Evolutionary conservation across 2,888 invertebrate species (phyloP), one percentile per base, ranked within the genome.

Genomic region (Cryptophagus acutangulus): DNA sequence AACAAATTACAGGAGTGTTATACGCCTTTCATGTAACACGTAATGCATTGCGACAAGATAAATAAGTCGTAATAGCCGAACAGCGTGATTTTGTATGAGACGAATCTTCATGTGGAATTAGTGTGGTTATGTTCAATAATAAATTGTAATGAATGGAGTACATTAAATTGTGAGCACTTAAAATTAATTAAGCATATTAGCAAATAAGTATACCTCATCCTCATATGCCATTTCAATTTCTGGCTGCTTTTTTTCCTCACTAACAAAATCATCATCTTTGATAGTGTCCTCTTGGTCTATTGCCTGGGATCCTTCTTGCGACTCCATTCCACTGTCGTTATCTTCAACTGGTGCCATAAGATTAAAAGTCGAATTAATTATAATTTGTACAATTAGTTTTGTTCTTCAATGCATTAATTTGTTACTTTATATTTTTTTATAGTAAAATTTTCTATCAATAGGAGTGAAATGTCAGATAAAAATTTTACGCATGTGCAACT

Each of bases 281-380:
- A 37, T 35, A 28, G 35, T 36, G 13, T 48, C 48, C n/a, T n/a
- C 63, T 38, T 57, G 58, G 34, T 63, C 65, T 14, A 54, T 45
- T 4, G 57, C 55, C 43, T 60, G 58, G 44, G 72, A 73, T 30
- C 69, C 68, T 51, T 71, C 69, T 63, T 73, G 70, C 43, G 74
- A 74, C 59, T 72, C 74, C 73, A 74, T 73, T 48, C 73, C 74
- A 61, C 74, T 74, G 57, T 74, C 74, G 55, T 63, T 62, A 53
- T 73, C 71, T 62, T 73, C 73, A 56, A 65, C 67, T 62, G 67
- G 63, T 62, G 71, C 71, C 71, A 72, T 71, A 70, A 63, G 65
- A 65, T n/a, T n/a, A n/a, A n/a, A n/a, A n/a, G n/a, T n/a, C n/a
- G n/a, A n/a, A n/a, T n/a, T n/a, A n/a, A n/a, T n/a, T n/a, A n/a